Percentiles rank a stretch among this genome's conserved stretches.
Evolutionary conservation across 2,797 vertebrate genomes (phyloP).

Genomic region (Sebastes steindachneri): DNA sequence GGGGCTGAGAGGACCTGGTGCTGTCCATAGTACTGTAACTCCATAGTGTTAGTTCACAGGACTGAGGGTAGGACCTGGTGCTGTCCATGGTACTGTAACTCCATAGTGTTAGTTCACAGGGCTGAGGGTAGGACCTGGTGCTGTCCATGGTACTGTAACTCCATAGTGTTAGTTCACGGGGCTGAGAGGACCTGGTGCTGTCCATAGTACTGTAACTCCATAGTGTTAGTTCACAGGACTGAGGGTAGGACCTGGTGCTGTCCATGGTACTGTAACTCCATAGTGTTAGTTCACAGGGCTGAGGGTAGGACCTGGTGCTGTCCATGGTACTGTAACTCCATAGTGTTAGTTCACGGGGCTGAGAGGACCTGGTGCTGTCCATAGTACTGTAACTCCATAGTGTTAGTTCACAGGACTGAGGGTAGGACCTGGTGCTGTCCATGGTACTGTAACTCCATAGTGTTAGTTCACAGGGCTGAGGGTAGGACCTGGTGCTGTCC

Average conservation of each 20-base stretch:
- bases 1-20: too few species aligned
- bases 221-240: not conserved
- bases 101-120: not conserved
- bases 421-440: not conserved
- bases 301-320: too few species aligned
- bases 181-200: too few species aligned
- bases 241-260: not conserved
- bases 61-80: not conserved
- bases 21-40: too few species aligned
- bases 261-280: not conserved
- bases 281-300: too few species aligned
- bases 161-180: too few species aligned
- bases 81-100: not conserved
- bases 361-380: too few species aligned
- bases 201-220: not conserved
- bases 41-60: too few species aligned
- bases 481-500: not conserved
- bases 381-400: too few species aligned
- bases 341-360: too few species aligned
- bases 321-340: too few species aligned
- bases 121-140: not conserved
- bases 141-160: slow-evolving; percentile 1
- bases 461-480: not conserved
- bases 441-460: not conserved
- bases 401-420: too few species aligned